Percentiles rank a stretch among this genome's conserved stretches.
These are phyloP conservation scores for Melinopterus prodromus DNA, from an alignment of 2,888 invertebrate species.

Conservation along the genomic window DNA sequence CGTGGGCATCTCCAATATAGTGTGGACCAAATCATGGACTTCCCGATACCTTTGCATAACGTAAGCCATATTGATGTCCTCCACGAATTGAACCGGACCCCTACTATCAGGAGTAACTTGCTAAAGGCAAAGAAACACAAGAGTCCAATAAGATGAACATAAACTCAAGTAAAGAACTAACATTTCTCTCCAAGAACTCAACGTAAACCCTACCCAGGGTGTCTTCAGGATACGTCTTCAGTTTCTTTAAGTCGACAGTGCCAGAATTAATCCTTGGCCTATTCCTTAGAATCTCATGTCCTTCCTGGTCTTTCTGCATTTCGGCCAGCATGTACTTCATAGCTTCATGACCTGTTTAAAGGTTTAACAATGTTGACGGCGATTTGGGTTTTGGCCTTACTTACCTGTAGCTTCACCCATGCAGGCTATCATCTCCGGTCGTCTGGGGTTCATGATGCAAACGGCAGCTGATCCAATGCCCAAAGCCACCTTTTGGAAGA, in stretches of 20 bases:
- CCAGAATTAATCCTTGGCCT: constrained; percentile 88
- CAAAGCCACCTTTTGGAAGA: constrained; percentile 80
- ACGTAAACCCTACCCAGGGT: constrained; percentile 89
- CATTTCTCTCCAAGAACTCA: constrained; percentile 82
- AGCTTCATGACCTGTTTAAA: constrained; percentile 64
- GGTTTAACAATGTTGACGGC: neutral
- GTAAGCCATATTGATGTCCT: constrained; percentile 89
- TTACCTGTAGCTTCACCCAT: constrained; percentile 90
- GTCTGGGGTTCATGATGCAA: constrained; percentile 81
- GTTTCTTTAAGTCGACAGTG: constrained; percentile 77
- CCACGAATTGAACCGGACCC: constrained; percentile 88
- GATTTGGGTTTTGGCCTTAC: neutral
- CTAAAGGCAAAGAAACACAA: constrained; percentile 55
- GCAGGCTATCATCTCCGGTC: constrained; percentile 94
- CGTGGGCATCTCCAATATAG: constrained; percentile 91
- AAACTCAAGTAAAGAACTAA: constrained; percentile 51
- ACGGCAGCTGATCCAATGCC: constrained; percentile 88
- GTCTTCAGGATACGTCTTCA: constrained; percentile 77
- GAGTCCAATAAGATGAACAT: neutral
- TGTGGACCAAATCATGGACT: constrained; percentile 95
- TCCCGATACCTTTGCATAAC: constrained; percentile 98
- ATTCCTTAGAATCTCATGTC: constrained; percentile 75
- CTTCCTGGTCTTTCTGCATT: constrained; percentile 83
- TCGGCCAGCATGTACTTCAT: constrained; percentile 74
- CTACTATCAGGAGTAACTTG: constrained; percentile 94